Percentiles rank a stretch among this genome's conserved stretches.
Conservation (phyloP, 2,888 invertebrate species). For the Busseola fusca region DNA sequence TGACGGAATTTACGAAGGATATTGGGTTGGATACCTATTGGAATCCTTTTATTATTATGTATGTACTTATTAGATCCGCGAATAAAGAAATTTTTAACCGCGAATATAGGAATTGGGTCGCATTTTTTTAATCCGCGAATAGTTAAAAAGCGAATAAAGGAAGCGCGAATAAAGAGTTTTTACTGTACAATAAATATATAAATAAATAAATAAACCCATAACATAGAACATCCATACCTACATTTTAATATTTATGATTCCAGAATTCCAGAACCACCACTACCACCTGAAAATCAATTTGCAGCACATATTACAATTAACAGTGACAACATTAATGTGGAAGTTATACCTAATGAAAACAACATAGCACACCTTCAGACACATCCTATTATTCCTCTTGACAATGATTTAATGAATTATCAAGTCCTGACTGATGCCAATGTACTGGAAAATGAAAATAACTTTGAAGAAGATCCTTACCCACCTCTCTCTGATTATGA, state of each 20-base stretch:
- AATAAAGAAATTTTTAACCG: too few species aligned
- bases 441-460: slow-evolving; percentile 20
- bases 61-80: too few species aligned
- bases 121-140: too few species aligned
- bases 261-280: slow-evolving; percentile 40
- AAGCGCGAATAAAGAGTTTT: too few species aligned
- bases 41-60: too few species aligned
- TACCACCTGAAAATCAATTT: slow-evolving; percentile 37
- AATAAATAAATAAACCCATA: too few species aligned
- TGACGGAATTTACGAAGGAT: too few species aligned
- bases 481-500: slow-evolving; percentile 20
- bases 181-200: too few species aligned
- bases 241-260: slow-evolving; percentile 30
- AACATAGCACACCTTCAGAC: neutral
- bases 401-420: slow-evolving; percentile 33
- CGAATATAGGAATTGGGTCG: too few species aligned
- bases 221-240: neutral
- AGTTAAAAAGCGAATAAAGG: too few species aligned
- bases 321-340: slow-evolving; percentile 51
- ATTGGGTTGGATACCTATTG: too few species aligned
- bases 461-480: neutral
- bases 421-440: slow-evolving; percentile 33
- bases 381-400: slow-evolving; percentile 13
- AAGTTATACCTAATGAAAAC: slow-evolving; percentile 52
- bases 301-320: slow-evolving; percentile 56